Evolutionary conservation across 2,113 vertebrate genomes (phyloP), one percentile per base, ranked within the genome.

Genomic region (Pogonocichla stellata): DNA sequence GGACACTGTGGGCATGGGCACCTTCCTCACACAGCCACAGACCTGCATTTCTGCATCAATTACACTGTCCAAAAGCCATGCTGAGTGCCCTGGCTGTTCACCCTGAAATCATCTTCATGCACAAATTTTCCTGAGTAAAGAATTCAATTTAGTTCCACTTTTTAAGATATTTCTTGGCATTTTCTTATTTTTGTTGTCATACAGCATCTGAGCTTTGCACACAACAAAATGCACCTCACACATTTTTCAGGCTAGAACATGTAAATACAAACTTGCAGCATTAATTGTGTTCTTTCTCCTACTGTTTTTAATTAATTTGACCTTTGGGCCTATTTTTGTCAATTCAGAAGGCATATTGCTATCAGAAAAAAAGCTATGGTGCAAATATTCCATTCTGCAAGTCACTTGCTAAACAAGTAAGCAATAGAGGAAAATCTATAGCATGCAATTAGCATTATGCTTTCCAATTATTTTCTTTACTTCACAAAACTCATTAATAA

Each of bases 221-320:
- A 66, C 47, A 75, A 19, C 45, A 74, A 90, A 88, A 86, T 8
- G 24, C 26, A 74, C 17, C 51, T 88, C 69, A 10, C 58, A 34
- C 14, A 4, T 75, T 94, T 92, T 74, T 45, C 23, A 61, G 67
- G 75, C 12, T 67, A 69, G 25, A 74, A n/a, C 0, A 9, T 61
- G 64, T 67, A 86, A 94, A 86, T 86, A 88, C 22, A 74, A 74
- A 86, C 48, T 73, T 67, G 71, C 34, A 67, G 72, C 8, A 48
- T 64, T 93, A 69, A 61, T 94, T 93, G 47, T 64, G 69, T 69
- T 88, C 69, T 60, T 96, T 92, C 80, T 67, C 75, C 57, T 50
- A 88, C 80, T 90, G 65, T 57, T 96, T 93, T 92, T 93, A 96
- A 96, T 96, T 95, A 96, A 94, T 93, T 88, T 86, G 88, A 94